phyloP scores from a whole-genome alignment of 2,113 vertebrate genomes.

The Labeo catla region DNA sequence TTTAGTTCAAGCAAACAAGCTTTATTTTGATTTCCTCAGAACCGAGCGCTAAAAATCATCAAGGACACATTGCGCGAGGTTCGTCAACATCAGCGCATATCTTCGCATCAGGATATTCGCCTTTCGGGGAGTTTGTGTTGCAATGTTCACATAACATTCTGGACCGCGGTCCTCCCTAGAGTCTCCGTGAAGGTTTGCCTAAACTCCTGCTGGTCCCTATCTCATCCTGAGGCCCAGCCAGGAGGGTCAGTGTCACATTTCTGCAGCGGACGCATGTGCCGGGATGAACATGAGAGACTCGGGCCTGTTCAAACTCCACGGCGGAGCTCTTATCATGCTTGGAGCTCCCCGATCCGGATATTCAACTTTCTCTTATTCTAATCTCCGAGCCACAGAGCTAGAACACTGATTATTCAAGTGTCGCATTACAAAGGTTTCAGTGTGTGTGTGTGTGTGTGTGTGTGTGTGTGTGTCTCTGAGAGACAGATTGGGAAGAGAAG shows the following conservation, averaged over 20 bases:
- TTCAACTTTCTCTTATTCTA: constrained; percentile 41
- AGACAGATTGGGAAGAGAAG: background rate
- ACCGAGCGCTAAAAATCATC: constrained; percentile 30
- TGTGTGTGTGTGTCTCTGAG: background rate
- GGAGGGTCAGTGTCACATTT: constrained; percentile 38
- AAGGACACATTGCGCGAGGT: background rate
- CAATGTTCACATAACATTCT: constrained; percentile 26
- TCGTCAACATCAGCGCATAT: constrained; percentile 38
- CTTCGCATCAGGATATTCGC: constrained; percentile 14
- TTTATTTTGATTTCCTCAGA: constrained; percentile 45
- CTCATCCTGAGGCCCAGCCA: constrained; percentile 43
- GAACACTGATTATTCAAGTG: constrained; percentile 28
- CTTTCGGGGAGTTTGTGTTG: constrained; percentile 13
- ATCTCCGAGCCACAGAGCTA: constrained; percentile 35
- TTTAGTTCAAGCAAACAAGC: constrained; percentile 36
- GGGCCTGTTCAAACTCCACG: constrained; percentile 17
- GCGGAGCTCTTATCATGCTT: constrained; percentile 16
- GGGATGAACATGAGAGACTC: constrained; percentile 22
- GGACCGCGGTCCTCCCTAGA: constrained; percentile 8
- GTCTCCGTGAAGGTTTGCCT: constrained; percentile 6
- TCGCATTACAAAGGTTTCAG: constrained; percentile 40
- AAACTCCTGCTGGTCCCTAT: constrained; percentile 36
- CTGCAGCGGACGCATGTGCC: constrained; percentile 23
- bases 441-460: constrained; percentile 24
- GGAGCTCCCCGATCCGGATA: constrained; percentile 38